Base-by-base conservation (phyloP, 64 coral and sea anemone genomes). In the Actinia tenebrosa region DNA sequence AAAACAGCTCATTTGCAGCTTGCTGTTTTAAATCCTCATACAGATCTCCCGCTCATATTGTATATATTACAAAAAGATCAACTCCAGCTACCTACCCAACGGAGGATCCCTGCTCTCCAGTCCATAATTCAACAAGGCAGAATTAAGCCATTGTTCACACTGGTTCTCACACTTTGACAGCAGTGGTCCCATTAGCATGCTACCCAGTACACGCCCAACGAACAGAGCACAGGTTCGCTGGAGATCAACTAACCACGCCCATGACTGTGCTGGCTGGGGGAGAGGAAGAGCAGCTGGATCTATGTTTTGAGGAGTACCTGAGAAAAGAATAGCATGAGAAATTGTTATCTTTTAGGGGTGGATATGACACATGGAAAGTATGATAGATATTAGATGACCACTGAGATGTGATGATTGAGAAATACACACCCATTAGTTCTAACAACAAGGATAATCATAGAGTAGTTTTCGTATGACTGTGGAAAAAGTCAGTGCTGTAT, bases 161-260 rank as follows among this genome's bases (percentile, higher is more conserved):
- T 91, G 61, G 56, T 89, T 95, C 64, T 95, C 94, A 26, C 91
- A 83, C 58, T 50, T 86, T 22, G 94, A 95, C 43, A 95, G 56
- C 3, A 46, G 60, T 10, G 90, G 94, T 10, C 94, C 94, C 43
- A 77, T 80, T 18, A 95, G 60, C 94, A 95, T 89, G 82, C 87
- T 72, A 20, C 94, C 90, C 22, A 95, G 82, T 19, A 86, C 79
- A 56, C 88, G 94, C 26, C 94, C 94, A 16, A 92, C 84, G 8
- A 95, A 72, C 54, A 95, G 79, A 66, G 90, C 94, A 60, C 91
- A 80, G 3, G 94, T 81, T 44, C 94, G 85, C 55, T 95, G 85
- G 14, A 92, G 83, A 60, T 95, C 94, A 0, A 95, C 87, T 22
- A 95, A 16, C 94, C 94, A 95, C 42, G 91, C 94, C 94, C 94